Percentiles rank a stretch among this genome's conserved stretches.
Evolutionary conservation across 2,113 vertebrate genomes (phyloP).

Genomic region (Malurus elegans): DNA sequence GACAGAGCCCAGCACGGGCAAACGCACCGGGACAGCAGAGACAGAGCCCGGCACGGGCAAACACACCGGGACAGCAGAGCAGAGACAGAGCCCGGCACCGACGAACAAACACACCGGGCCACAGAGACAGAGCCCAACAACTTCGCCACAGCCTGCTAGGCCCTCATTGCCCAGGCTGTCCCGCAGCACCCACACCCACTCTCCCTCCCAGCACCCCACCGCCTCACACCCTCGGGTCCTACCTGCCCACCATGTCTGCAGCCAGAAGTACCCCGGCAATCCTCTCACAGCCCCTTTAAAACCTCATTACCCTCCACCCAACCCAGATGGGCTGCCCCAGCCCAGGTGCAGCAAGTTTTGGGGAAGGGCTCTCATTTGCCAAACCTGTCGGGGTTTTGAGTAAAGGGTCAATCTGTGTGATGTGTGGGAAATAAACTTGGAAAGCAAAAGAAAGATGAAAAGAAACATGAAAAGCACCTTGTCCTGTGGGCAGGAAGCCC

Average conservation of each 20-base stretch:
- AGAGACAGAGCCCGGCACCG: not conserved
- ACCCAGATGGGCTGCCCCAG: not conserved
- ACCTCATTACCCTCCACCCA: rapidly evolving
- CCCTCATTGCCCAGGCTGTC: rapidly evolving
- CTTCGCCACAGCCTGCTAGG: rapidly evolving
- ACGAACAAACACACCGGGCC: not conserved
- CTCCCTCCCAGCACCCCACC: rapidly evolving
- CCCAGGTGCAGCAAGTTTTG: not conserved
- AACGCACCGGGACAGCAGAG: not conserved
- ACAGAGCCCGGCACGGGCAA: not conserved
- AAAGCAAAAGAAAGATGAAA: not conserved
- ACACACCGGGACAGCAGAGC: not conserved
- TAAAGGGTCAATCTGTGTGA: not conserved
- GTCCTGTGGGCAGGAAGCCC: not conserved
- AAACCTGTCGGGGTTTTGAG: not conserved
- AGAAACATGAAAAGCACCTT: not conserved
- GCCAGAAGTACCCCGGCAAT: rapidly evolving
- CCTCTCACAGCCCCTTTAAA: not conserved
- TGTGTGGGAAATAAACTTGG: not conserved
- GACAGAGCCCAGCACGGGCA: not conserved
- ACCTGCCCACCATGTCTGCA: rapidly evolving
- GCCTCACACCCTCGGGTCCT: rapidly evolving
- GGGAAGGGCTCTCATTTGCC: too few species aligned
- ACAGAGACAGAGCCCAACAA: rapidly evolving
- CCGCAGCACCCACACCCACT: rapidly evolving